Conservation (phyloP, 2,888 invertebrate species). For the Trichopoda pennipes region DNA sequence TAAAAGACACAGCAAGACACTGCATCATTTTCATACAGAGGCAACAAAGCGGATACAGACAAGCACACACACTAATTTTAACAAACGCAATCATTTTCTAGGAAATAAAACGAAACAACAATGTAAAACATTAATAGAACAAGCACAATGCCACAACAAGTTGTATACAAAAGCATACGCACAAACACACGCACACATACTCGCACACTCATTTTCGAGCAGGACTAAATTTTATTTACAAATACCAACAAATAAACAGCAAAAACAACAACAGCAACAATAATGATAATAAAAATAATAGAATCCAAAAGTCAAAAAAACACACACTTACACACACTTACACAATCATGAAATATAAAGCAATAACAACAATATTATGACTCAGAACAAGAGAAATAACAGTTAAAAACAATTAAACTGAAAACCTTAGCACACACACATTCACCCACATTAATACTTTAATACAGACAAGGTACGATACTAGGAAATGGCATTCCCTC, state of each 20-base stretch:
- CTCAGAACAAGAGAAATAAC: slow-evolving; percentile 56
- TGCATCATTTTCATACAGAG: slow-evolving; percentile 19
- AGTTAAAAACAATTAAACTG: slow-evolving; percentile 64
- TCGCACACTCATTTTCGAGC: not conserved
- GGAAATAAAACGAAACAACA: slow-evolving; percentile 59
- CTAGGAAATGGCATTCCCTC: slow-evolving; percentile 68
- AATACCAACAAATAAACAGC: slow-evolving; percentile 19
- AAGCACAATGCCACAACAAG: slow-evolving; percentile 57
- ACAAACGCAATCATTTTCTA: slow-evolving; percentile 35
- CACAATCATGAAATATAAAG: slow-evolving; percentile 32
- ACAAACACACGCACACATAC: not conserved
- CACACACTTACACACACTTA: slow-evolving; percentile 52
- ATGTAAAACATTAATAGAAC: slow-evolving; percentile 37
- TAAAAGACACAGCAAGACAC: slow-evolving; percentile 34
- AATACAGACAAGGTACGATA: slow-evolving; percentile 62
- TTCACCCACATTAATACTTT: slow-evolving; percentile 18
- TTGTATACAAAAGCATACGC: slow-evolving; percentile 25
- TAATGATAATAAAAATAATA: slow-evolving; percentile 30
- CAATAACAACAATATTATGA: slow-evolving; percentile 54
- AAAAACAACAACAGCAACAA: slow-evolving; percentile 25
- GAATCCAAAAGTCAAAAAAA: slow-evolving; percentile 56
- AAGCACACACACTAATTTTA: not conserved
- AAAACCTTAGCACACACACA: slow-evolving; percentile 30
- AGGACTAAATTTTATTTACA: slow-evolving; percentile 48
- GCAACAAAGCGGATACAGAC: slow-evolving; percentile 9